Evolutionary conservation across 2,888 invertebrate species (phyloP).

Genomic region (Theristus sp.): DNA sequence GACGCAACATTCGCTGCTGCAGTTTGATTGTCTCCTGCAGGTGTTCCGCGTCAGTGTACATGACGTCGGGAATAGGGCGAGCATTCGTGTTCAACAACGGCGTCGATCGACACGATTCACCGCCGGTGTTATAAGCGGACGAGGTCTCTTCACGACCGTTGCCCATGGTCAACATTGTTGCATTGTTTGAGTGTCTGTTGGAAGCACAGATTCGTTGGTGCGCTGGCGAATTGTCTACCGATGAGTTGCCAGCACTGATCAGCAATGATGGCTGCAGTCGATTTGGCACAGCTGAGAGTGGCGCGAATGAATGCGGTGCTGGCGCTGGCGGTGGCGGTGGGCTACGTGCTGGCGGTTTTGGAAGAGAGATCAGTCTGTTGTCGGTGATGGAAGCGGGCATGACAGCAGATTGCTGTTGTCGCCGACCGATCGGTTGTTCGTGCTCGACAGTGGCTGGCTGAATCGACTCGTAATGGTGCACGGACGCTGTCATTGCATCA

Average conservation of each 20-base stretch:
- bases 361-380: neutral
- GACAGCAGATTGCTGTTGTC: too few species aligned
- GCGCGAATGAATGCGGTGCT: neutral
- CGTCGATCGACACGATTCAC: conserved; percentile 47
- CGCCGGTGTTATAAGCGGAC: conserved; percentile 52
- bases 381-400: neutral
- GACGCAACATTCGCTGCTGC: conserved; percentile 45
- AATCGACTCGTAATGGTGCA: neutral
- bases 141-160: conserved; percentile 40
- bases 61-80: conserved; percentile 35
- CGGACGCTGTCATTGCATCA: neutral
- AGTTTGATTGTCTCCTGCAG: conserved; percentile 48
- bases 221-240: neutral
- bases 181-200: too few species aligned
- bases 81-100: conserved; percentile 30
- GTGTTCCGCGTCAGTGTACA: conserved; percentile 51
- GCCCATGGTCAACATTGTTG: neutral
- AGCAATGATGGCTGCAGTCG: too few species aligned
- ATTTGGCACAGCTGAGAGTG: neutral
- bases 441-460: neutral
- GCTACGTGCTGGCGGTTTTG: neutral
- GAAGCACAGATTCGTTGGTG: neutral
- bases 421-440: too few species aligned
- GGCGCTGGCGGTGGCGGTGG: neutral
- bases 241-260: neutral